Conservation (phyloP, 1,140 invertebrate species). For the Olivierus martensii region DNA sequence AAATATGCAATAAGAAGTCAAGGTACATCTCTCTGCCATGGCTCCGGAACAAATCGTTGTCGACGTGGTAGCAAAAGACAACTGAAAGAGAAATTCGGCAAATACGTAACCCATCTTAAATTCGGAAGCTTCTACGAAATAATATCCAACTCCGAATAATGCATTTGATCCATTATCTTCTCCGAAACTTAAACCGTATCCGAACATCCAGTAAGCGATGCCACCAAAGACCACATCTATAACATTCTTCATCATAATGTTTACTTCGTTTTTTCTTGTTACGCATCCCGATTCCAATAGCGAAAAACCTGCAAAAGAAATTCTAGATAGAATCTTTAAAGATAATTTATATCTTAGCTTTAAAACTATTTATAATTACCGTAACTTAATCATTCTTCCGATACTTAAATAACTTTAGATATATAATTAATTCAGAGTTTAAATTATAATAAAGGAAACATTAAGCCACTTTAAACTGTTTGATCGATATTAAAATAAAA, state of each 20-base stretch:
- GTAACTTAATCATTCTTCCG: no score
- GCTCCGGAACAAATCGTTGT: constrained; percentile 69
- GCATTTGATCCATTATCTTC: constrained; percentile 48
- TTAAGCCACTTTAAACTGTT: no score
- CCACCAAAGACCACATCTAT: constrained; percentile 85
- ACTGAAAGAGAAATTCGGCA: constrained; percentile 14
- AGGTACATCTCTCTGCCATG: constrained; percentile 77
- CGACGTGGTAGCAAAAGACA: constrained; percentile 73
- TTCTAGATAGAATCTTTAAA: no score
- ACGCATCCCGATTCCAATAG: constrained; percentile 85
- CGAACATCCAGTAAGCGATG: constrained; percentile 86
- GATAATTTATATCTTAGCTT: no score
- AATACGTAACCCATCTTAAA: constrained; percentile 11
- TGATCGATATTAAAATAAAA: no score
- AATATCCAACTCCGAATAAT: constrained; percentile 38
- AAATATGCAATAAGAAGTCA: constrained; percentile 77
- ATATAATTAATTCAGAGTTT: no score
- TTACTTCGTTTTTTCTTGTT: constrained; percentile 84
- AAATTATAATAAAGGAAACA: no score
- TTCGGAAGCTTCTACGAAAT: constrained; percentile 13
- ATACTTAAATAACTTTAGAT: no score
- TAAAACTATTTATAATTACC: no score
- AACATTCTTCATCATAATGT: constrained; percentile 93
- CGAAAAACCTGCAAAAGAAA: constrained; percentile 50
- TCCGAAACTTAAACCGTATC: constrained; percentile 83